Evolutionary conservation across 1,140 invertebrate species (phyloP).

Genomic region (Cheumatopsyche charites): DNA sequence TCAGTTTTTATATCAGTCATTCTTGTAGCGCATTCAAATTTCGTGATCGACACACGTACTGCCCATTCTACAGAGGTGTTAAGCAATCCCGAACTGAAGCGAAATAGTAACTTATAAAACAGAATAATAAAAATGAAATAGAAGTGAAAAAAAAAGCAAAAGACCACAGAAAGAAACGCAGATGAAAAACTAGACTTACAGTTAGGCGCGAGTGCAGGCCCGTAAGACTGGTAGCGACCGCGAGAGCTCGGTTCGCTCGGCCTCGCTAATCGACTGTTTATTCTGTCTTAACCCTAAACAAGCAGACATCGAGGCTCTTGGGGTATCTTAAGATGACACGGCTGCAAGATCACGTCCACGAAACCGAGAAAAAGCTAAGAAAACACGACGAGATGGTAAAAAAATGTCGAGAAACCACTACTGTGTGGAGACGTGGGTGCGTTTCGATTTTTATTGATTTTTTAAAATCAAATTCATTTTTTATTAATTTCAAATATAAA

Average conservation of each 20-base stretch:
- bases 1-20: too few relatives aligned
- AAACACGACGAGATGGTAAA: too few relatives aligned
- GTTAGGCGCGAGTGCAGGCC: conserved; percentile 27
- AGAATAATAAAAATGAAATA: too few relatives aligned
- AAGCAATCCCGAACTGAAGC: conserved; percentile 31
- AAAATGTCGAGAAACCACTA: too few relatives aligned
- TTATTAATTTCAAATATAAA: too few relatives aligned
- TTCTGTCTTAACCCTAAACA: conserved; percentile 32
- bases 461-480: too few relatives aligned
- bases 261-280: conserved; percentile 30
- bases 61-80: conserved; percentile 1
- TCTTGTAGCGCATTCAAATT: too few relatives aligned
- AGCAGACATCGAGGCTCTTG: background rate
- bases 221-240: conserved; percentile 32
- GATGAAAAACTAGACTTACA: conserved; percentile 36
- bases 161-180: background rate
- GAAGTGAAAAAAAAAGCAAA: background rate
- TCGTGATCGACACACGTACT: too few relatives aligned
- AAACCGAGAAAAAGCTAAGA: too few relatives aligned
- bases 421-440: too few relatives aligned
- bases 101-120: conserved; percentile 12
- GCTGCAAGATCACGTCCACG: background rate
- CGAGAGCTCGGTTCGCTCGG: background rate
- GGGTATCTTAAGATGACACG: background rate
- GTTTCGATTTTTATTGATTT: too few relatives aligned